phyloP scores from a whole-genome alignment of 2,797 vertebrate species.

The Clamator glandarius region DNA sequence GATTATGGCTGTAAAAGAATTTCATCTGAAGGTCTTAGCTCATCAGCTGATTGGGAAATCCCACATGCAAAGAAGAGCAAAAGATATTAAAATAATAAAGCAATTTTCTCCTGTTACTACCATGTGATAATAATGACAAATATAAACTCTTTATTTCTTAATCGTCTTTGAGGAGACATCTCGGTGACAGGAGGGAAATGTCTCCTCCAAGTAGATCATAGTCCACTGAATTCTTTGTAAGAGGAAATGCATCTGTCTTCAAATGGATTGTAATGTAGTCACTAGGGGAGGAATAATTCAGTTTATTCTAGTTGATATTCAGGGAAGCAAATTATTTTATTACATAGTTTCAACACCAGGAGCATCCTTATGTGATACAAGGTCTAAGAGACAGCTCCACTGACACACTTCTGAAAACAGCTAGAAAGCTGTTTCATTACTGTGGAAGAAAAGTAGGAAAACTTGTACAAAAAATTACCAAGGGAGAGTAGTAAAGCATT shows the following conservation, averaged over 20 bases:
- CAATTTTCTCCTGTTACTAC: not conserved
- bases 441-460: not conserved
- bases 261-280: not conserved
- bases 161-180: not conserved
- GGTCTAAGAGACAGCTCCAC: not conserved
- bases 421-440: not conserved
- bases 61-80: slow-evolving; percentile 20
- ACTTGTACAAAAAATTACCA: not conserved
- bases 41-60: slow-evolving; percentile 34
- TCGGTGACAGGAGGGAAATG: not conserved
- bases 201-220: not conserved
- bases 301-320: not conserved
- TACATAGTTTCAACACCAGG: not conserved
- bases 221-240: not conserved
- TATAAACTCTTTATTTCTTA: not conserved
- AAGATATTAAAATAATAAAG: not conserved
- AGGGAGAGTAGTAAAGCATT: not conserved
- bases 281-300: not conserved
- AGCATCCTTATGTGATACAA: not conserved
- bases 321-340: slow-evolving; percentile 13
- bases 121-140: not conserved
- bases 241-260: not conserved
- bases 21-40: slow-evolving; percentile 37
- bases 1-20: slow-evolving; percentile 35
- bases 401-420: not conserved